These are phyloP conservation scores for Hypotaenidia philippensis DNA, from an alignment of 2,797 vertebrate genomes.

Conservation along the genomic window DNA sequence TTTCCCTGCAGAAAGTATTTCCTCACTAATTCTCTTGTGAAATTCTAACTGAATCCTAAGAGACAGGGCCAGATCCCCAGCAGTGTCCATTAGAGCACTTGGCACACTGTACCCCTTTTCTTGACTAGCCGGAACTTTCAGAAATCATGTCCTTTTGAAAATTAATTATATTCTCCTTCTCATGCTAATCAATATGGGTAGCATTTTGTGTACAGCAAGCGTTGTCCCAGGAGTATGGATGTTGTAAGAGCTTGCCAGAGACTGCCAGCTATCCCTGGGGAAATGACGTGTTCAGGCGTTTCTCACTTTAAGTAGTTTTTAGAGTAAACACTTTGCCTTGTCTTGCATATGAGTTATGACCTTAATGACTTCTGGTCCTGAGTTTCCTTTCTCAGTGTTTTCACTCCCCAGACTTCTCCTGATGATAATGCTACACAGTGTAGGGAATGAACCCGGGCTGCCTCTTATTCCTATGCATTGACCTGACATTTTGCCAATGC, in stretches of 20 bases:
- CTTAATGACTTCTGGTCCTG: slow-evolving; percentile 22
- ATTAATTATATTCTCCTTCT: neutral
- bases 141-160: neutral
- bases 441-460: neutral
- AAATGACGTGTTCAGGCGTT: neutral
- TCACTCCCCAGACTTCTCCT: neutral
- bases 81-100: neutral
- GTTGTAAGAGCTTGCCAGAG: neutral
- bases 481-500: slow-evolving; percentile 5
- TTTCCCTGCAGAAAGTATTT: neutral
- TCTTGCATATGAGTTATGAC: slow-evolving; percentile 35
- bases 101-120: neutral
- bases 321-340: slow-evolving; percentile 35
- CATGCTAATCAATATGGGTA: neutral
- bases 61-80: neutral
- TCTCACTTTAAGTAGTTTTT: slow-evolving; percentile 33
- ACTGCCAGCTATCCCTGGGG: neutral
- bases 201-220: neutral
- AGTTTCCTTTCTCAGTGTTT: slow-evolving; percentile 1
- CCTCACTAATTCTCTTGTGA: neutral
- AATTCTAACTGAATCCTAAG: neutral
- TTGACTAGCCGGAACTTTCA: neutral
- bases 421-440: neutral
- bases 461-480: neutral
- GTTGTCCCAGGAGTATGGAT: neutral